Evolutionary conservation across 2,797 vertebrate genomes (phyloP).

Genomic region (Bradypus variegatus): DNA sequence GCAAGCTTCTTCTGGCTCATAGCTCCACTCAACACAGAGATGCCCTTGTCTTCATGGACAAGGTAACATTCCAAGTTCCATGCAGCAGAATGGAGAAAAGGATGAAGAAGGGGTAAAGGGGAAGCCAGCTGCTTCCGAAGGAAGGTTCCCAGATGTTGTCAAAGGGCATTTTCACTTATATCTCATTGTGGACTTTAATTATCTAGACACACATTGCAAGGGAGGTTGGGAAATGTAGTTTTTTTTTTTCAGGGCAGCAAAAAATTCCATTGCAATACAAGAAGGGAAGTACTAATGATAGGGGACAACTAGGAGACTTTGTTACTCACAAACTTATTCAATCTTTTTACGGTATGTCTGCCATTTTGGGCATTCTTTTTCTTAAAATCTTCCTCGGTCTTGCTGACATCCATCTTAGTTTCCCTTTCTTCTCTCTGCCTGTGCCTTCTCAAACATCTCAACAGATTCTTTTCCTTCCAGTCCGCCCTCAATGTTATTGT

Average conservation of each 20-base stretch:
- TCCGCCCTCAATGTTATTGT: not conserved
- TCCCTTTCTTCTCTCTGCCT: not conserved
- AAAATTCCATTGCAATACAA: not conserved
- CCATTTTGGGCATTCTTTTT: not conserved
- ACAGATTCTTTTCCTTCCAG: not conserved
- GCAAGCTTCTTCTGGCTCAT: not conserved
- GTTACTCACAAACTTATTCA: not conserved
- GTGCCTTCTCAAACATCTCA: not conserved
- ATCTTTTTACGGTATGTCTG: not conserved
- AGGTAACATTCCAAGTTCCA: not conserved
- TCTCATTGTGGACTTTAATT: not conserved
- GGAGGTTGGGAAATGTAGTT: not conserved
- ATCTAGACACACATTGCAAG: not conserved
- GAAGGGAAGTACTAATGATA: too few species aligned
- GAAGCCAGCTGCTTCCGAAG: not conserved
- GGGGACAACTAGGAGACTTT: not conserved
- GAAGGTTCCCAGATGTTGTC: not conserved
- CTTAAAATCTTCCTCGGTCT: not conserved
- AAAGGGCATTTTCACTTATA: not conserved
- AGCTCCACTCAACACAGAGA: not conserved
- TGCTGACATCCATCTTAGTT: not conserved
- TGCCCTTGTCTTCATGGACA: not conserved
- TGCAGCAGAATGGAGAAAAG: not conserved
- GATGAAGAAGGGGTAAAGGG: not conserved
- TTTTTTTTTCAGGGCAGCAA: not conserved